Conservation (phyloP, 2,113 vertebrate genomes). For the Petrocephalus zakoni region DNA sequence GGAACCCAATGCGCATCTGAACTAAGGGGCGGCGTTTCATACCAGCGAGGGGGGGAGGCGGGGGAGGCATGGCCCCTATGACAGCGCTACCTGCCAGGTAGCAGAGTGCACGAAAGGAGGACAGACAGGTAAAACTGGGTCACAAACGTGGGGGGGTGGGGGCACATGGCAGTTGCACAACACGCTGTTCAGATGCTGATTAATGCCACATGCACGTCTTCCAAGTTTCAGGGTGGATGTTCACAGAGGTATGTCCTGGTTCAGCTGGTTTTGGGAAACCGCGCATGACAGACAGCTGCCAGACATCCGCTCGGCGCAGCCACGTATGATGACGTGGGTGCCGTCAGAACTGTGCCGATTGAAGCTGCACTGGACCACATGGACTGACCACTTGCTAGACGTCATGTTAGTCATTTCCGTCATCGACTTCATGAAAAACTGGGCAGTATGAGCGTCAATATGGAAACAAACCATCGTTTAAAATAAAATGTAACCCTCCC, state of each 20-base stretch:
- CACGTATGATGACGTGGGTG: background rate
- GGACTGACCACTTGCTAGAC: background rate
- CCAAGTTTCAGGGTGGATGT: slow-evolving; percentile 10
- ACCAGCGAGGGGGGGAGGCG: background rate
- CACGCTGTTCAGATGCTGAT: background rate
- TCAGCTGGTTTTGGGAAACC: background rate
- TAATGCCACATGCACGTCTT: background rate
- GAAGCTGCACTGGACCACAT: background rate
- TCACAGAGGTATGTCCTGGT: slow-evolving; percentile 2
- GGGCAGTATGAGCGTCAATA: background rate
- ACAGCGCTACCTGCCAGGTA: background rate
- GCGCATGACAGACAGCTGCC: background rate
- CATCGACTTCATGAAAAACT: background rate
- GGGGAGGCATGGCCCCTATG: background rate
- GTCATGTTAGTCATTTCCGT: background rate
- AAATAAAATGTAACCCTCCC: background rate
- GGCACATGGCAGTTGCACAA: background rate
- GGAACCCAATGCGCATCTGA: background rate
- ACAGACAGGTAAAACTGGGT: background rate
- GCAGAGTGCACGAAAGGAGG: background rate
- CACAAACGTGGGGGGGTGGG: background rate
- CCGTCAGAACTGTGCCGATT: background rate
- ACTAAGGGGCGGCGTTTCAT: background rate
- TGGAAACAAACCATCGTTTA: background rate
- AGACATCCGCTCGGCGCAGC: background rate